Base-by-base conservation (phyloP, 1,140 invertebrate species). In the Lepeophtheirus salmonis region DNA sequence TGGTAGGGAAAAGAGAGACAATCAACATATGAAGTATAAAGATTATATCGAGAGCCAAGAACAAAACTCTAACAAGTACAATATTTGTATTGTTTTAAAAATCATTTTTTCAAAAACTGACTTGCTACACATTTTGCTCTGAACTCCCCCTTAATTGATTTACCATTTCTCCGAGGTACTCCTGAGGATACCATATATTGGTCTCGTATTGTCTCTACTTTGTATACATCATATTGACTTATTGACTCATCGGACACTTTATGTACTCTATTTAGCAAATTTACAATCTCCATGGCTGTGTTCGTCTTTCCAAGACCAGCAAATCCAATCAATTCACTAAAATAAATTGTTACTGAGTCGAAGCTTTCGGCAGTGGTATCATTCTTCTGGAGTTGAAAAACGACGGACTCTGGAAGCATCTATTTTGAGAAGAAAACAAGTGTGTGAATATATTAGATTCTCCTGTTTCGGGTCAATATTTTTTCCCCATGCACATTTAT, bases 221-320 rank as follows among this genome's bases (percentile, higher is more conserved):
- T 90, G 68, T 89, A 95, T 0, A 94, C 89, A 68, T 95, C 87
- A 67, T 88, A 91, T 69, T 85, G 82, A 66, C 84, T 84, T 65
- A 91, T 84, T 56, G 86, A 89, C 0, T 86, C 85, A 67, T 92
- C 88, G 66, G 91, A 92, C 66, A 84, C 88, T n/a, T 86, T 90
- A 70, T 90, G 91, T 1, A 91, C 74, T 70, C 90, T 86, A 67
- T 91, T 91, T 1, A 91, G 71, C 65, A 90, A 88, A 69, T 89
- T 83, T 0, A 89, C 86, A 3, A 90, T 83, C 75, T 95, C 83
- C 20, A 95, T 72, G 0, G 90, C 87, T 2, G 88, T 86, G 67
- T 84, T 88, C 69, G 87, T 80, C 0, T 86, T 86, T 0, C 84
- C 87, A 80, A 89, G 86, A 21, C 82, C 75, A 0, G 89, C 91